These are phyloP conservation scores for Drosophila colorata DNA, from an alignment of 2,888 invertebrate species.

Conservation along the genomic window DNA sequence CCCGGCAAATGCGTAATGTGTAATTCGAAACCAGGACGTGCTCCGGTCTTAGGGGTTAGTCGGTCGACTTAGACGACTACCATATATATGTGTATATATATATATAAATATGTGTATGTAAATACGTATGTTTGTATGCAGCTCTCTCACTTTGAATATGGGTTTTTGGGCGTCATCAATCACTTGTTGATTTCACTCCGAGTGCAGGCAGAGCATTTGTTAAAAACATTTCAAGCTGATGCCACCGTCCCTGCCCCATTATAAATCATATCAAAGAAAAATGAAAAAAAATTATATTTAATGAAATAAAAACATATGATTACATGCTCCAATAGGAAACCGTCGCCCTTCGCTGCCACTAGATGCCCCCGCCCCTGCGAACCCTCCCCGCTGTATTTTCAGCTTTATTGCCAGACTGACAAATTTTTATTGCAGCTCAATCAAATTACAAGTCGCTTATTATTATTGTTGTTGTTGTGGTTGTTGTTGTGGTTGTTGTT, in stretches of 20 bases:
- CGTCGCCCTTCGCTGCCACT: not conserved
- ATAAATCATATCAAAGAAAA: slow-evolving; percentile 60
- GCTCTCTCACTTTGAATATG: slow-evolving; percentile 27
- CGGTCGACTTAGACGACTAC: slow-evolving; percentile 13
- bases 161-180: slow-evolving; percentile 57
- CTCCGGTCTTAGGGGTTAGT: slow-evolving; percentile 36
- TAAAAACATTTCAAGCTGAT: slow-evolving; percentile 27
- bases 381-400: not conserved
- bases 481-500: slow-evolving; percentile 20
- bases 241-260: slow-evolving; percentile 15
- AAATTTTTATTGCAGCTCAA: slow-evolving; percentile 77
- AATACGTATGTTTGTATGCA: not conserved
- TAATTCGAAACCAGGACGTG: slow-evolving; percentile 35
- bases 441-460: slow-evolving; percentile 55
- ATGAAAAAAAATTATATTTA: slow-evolving; percentile 20
- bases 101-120: not conserved
- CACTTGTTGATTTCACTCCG: slow-evolving; percentile 68
- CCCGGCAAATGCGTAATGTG: slow-evolving; percentile 40
- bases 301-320: slow-evolving; percentile 43
- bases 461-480: slow-evolving; percentile 8
- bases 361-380: not conserved
- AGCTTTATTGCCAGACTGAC: slow-evolving; percentile 55
- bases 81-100: not conserved
- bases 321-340: slow-evolving; percentile 42
- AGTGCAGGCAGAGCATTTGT: slow-evolving; percentile 32